phyloP scores from a whole-genome alignment of 92 coral and sea anemone genomes.

The Chrysogorgia sp. region DNA sequence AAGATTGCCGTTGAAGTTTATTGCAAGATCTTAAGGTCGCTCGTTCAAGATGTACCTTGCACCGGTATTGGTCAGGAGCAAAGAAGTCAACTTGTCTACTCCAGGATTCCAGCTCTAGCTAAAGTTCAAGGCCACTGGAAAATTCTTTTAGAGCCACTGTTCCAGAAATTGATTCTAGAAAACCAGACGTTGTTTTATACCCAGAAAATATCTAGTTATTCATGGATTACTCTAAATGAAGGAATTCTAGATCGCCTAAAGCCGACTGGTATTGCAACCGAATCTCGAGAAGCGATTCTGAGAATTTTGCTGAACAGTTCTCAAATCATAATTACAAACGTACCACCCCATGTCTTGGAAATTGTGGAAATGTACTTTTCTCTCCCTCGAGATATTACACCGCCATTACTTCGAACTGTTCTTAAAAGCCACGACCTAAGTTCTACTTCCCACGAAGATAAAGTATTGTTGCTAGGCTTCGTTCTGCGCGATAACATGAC shows the following conservation, averaged over 20 bases:
- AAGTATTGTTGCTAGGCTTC: conserved; percentile 69
- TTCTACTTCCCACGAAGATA: conserved; percentile 46
- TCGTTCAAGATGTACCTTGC: not conserved
- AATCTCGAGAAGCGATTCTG: conserved; percentile 69
- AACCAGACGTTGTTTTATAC: conserved; percentile 25
- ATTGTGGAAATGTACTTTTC: conserved; percentile 70
- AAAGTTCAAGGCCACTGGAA: conserved; percentile 88
- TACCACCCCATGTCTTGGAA: conserved; percentile 71
- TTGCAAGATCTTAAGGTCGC: not conserved
- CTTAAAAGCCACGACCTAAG: conserved; percentile 40
- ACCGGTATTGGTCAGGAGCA: not conserved
- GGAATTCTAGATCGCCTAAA: conserved; percentile 76
- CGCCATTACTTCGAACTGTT: conserved; percentile 68
- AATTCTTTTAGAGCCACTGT: conserved; percentile 70
- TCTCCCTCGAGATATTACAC: conserved; percentile 71
- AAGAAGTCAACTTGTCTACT: conserved; percentile 43
- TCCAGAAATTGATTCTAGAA: conserved; percentile 64
- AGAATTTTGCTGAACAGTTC: conserved; percentile 64
- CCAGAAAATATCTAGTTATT: conserved; percentile 52
- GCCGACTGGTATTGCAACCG: conserved; percentile 49
- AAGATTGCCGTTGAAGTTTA: conserved; percentile 41
- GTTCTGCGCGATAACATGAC: conserved; percentile 72
- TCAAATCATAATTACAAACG: conserved; percentile 65
- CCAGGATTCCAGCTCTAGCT: conserved; percentile 73
- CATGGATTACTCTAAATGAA: conserved; percentile 82